phyloP scores from a whole-genome alignment of 2,797 vertebrate species.

The Lycodopsis pacificus region DNA sequence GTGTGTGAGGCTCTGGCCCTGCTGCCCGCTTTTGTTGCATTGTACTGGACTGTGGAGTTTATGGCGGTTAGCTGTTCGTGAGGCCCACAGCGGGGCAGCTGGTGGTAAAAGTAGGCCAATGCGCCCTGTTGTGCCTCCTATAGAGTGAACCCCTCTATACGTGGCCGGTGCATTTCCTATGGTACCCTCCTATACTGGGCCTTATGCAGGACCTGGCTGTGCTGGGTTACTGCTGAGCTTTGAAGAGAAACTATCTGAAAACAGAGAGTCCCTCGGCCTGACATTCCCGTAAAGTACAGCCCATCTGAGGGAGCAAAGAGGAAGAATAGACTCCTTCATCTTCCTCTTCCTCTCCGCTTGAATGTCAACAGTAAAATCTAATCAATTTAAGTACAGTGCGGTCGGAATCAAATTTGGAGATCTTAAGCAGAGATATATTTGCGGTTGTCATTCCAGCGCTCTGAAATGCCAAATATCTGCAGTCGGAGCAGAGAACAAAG shows the following conservation, averaged over 20 bases:
- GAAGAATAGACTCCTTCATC: not conserved
- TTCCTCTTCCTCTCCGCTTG: not conserved
- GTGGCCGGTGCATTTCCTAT: slow-evolving; percentile 51
- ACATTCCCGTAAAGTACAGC: slow-evolving; percentile 3
- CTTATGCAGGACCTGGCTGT: slow-evolving; percentile 16
- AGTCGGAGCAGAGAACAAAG: not conserved
- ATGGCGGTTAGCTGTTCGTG: slow-evolving; percentile 58
- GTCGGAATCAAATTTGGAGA: not conserved
- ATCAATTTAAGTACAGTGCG: not conserved
- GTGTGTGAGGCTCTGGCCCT: slow-evolving; percentile 28
- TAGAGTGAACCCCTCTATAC: slow-evolving; percentile 52
- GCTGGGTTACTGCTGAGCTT: slow-evolving; percentile 40
- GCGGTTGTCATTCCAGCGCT: not conserved
- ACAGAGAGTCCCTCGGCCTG: slow-evolving; percentile 4
- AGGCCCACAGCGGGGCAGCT: slow-evolving; percentile 71
- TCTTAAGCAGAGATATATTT: no score
- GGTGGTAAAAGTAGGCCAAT: slow-evolving; percentile 75
- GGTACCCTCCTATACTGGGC: slow-evolving; percentile 39
- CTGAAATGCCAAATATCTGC: not conserved
- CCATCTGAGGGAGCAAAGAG: slow-evolving; percentile 18
- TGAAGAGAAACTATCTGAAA: slow-evolving; percentile 37
- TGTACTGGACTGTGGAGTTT: slow-evolving; percentile 51
- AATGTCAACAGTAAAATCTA: not conserved
- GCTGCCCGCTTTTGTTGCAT: slow-evolving; percentile 57
- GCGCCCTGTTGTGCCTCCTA: slow-evolving; percentile 63